These are phyloP conservation scores for Apis mellifera DNA, from an alignment of 1,140 invertebrate genomes.

Conservation along the genomic window DNA sequence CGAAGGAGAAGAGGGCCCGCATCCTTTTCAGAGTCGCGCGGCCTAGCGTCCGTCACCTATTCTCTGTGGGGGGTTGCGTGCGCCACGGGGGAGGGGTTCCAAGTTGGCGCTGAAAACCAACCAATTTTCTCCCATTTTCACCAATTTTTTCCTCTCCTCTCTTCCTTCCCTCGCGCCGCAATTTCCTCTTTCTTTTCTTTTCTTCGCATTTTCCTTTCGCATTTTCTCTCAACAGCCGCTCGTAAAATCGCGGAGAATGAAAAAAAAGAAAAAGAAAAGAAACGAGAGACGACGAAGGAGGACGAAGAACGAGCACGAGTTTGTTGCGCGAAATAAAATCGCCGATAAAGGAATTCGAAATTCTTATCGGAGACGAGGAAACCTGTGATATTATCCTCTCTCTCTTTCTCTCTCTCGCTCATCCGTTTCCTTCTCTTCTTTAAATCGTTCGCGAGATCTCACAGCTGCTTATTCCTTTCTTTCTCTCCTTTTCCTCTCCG, in stretches of 20 bases:
- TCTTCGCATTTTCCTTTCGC: too few species aligned
- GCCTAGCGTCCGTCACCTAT: slow-evolving; percentile 61
- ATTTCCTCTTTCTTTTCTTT: background rate
- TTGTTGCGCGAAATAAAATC: background rate
- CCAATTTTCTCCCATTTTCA: slow-evolving; percentile 64
- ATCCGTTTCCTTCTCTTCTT: background rate
- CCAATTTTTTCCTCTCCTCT: slow-evolving; percentile 3
- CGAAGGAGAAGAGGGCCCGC: slow-evolving; percentile 68
- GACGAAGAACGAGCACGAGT: background rate
- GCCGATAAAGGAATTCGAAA: background rate
- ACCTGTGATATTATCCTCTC: background rate
- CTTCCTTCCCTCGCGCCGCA: background rate
- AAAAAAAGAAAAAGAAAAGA: too few species aligned
- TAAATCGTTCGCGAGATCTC: background rate
- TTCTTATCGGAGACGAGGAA: background rate
- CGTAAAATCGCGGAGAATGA: background rate
- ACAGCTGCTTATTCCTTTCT: background rate
- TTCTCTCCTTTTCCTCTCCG: background rate
- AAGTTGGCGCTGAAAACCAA: slow-evolving; percentile 81
- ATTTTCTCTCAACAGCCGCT: background rate
- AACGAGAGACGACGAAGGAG: background rate
- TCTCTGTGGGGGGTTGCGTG: slow-evolving; percentile 50
- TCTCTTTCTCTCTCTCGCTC: background rate
- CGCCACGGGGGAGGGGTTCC: slow-evolving; percentile 51
- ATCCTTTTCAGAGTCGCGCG: slow-evolving; percentile 65